phyloP scores from a whole-genome alignment of 2,797 vertebrate species.

The Bradypus variegatus region DNA sequence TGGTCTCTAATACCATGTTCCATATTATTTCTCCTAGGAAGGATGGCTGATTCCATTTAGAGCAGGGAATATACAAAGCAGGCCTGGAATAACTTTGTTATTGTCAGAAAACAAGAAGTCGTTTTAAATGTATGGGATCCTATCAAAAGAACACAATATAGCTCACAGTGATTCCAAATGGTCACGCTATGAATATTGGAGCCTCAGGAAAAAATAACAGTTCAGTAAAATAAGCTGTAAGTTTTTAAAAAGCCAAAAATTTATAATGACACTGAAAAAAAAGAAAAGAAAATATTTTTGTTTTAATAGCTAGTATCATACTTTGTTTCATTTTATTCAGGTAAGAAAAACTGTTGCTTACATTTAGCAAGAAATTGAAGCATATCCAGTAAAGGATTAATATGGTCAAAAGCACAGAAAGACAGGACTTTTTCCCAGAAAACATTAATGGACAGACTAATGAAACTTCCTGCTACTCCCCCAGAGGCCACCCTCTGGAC shows the following conservation, averaged over 20 bases:
- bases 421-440: not conserved
- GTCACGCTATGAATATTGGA: not conserved
- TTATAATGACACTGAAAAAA: not conserved
- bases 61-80: not conserved
- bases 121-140: not conserved
- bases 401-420: not conserved
- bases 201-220: not conserved
- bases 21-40: not conserved
- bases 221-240: not conserved
- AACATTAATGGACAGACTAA: not conserved
- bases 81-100: not conserved
- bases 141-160: constrained; percentile 6
- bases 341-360: not conserved
- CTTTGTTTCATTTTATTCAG: not conserved
- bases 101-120: not conserved
- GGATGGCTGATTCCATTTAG: not conserved
- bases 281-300: not conserved
- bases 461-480: not conserved
- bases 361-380: not conserved
- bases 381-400: not conserved
- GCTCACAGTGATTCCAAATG: not conserved
- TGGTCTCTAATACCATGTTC: not conserved
- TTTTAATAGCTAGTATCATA: not conserved
- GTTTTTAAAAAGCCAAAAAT: not conserved
- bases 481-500: not conserved